Evolutionary conservation across 2,888 invertebrate species (phyloP), one percentile per base, ranked within the genome.

Genomic region (Nomada fucata): DNA sequence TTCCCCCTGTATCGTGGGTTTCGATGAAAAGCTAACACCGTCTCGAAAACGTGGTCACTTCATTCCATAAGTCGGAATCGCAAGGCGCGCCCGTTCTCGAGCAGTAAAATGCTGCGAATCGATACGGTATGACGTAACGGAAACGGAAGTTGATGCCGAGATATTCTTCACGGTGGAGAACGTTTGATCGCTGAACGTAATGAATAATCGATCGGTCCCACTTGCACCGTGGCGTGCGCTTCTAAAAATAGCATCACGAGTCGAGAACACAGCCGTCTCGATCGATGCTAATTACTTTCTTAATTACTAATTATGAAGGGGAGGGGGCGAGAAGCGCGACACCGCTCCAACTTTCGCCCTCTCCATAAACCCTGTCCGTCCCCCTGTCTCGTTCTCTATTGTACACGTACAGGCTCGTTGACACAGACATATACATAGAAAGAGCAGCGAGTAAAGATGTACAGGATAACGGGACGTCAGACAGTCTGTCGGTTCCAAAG

Each of bases 251-350:
- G 47, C 26, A n/a, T 11, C 50, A 18, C 42, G 63, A 47, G 47
- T 72, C 50, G 68, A 53, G 73, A 77, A 68, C 50, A 57, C 10
- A 36, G n/a, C 36, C 18, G 29, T 57, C 60, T 50, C 72, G 82
- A 78, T 87, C 81, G 85, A 89, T 86, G 84, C 85, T 87, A 86
- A 88, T 89, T 86, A 84, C 79, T 73, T 79, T 79, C 82, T 88
- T 81, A 86, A 86, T 87, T 83, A 84, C 78, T 84, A 86, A 88
- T 87, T 86, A 84, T 76, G 72, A 26, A 26, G 26, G 26, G 26
- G 71, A 53, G 67, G 67, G 84, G 26, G 71, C 57, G 69, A 79
- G 83, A 70, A 79, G 50, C 70, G 55, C 65, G 73, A 75, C 60
- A 44, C 60, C 13, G 42, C 20, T 23, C 20, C 29, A 7, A 20